A percentile compares a stretch with the other conserved stretches of the same genome.
Conservation (phyloP, 1,140 invertebrate genomes). For the Gerris buenoi region DNA sequence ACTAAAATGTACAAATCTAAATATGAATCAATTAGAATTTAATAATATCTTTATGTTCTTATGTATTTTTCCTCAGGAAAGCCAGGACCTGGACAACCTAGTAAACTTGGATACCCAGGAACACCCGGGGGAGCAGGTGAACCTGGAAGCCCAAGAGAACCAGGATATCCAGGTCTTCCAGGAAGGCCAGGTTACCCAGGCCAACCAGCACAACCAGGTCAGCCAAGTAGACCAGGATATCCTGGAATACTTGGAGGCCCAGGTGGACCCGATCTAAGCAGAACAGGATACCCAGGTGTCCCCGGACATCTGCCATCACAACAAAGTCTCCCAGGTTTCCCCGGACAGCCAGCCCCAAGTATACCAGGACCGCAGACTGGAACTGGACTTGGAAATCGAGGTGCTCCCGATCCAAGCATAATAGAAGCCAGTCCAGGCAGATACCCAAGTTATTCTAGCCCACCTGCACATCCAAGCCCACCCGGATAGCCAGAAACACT, state of each 20-base stretch:
- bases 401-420: too few species aligned
- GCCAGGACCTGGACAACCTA: conserved; percentile 19
- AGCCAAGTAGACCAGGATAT: conserved; percentile 19
- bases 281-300: conserved; percentile 22
- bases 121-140: conserved; percentile 20
- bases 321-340: too few species aligned
- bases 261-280: conserved; percentile 24
- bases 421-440: too few species aligned
- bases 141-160: conserved; percentile 19
- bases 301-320: too few species aligned
- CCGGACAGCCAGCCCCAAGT: too few species aligned
- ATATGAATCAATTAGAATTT: too few species aligned
- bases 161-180: conserved; percentile 17
- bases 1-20: too few species aligned
- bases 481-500: conserved; percentile 16
- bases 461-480: conserved; percentile 17
- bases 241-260: conserved; percentile 25
- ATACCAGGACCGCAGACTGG: too few species aligned
- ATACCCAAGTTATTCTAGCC: too few species aligned
- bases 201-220: conserved; percentile 20
- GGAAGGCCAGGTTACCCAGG: conserved; percentile 19
- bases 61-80: conserved; percentile 16
- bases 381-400: too few species aligned
- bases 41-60: too few species aligned
- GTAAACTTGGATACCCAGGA: conserved; percentile 19